phyloP scores from a whole-genome alignment of 2,113 vertebrate genomes.

The Lamprologus speciosus region DNA sequence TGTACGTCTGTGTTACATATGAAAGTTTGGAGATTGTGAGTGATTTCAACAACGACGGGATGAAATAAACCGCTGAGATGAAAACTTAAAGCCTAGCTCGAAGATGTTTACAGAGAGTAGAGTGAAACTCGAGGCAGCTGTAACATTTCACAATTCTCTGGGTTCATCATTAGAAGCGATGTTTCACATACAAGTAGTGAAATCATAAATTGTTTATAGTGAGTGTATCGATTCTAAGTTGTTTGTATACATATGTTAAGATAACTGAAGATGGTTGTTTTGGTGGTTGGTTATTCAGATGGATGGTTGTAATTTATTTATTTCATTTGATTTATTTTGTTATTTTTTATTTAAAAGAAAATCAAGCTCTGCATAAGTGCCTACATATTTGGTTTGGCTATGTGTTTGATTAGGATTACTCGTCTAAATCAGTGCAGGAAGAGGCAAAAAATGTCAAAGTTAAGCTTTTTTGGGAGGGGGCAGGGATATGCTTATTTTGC shows the following conservation, averaged over 20 bases:
- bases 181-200: background rate
- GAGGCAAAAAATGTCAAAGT: background rate
- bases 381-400: background rate
- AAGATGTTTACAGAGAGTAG: background rate
- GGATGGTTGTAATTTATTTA: background rate
- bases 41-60: background rate
- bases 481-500: background rate
- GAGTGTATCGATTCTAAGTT: background rate
- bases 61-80: background rate
- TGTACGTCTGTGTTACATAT: background rate
- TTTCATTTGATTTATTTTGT: background rate
- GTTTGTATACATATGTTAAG: background rate
- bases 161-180: background rate
- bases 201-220: background rate
- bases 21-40: background rate
- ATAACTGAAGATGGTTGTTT: background rate
- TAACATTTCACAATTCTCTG: background rate
- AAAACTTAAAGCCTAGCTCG: background rate
- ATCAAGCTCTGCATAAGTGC: accelerated
- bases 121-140: background rate
- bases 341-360: background rate
- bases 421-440: background rate
- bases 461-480: background rate
- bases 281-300: background rate
- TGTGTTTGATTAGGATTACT: background rate